Conservation (phyloP, 2,888 invertebrate genomes). For the Ptilodon capucinus region DNA sequence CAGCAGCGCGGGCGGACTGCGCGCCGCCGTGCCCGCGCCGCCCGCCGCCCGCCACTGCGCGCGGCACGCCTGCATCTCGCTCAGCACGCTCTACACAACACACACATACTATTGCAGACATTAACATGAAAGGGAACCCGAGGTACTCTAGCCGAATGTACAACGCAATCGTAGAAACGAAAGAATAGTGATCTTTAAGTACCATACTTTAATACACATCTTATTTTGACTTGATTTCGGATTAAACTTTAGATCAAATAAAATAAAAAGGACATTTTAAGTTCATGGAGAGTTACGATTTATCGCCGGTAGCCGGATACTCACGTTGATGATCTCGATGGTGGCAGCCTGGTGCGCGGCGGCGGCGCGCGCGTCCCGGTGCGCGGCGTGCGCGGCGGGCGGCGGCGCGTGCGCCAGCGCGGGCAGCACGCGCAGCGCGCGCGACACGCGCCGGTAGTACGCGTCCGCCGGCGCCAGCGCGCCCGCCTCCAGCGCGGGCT, state of each 20-base stretch:
- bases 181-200: no score
- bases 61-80: constrained; percentile 82
- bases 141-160: no score
- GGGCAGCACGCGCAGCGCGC: constrained; percentile 47
- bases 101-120: not conserved
- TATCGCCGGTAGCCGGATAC: constrained; percentile 2
- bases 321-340: constrained; percentile 34
- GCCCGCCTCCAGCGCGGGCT: constrained; percentile 48
- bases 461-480: constrained; percentile 62
- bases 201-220: no score
- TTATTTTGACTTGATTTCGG: no score
- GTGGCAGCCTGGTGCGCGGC: constrained; percentile 21
- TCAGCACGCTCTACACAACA: constrained; percentile 33
- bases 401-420: constrained; percentile 42
- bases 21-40: constrained; percentile 32
- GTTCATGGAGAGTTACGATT: no score
- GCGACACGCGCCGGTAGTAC: constrained; percentile 64
- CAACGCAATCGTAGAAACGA: no score
- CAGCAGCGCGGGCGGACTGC: constrained; percentile 43
- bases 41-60: constrained; percentile 70
- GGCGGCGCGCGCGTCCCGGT: constrained; percentile 22
- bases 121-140: no score
- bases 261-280: no score
- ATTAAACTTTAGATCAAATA: no score
- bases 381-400: constrained; percentile 21